Base-by-base conservation (phyloP, 1,140 invertebrate genomes). In the Drosophila nigromelanica region DNA sequence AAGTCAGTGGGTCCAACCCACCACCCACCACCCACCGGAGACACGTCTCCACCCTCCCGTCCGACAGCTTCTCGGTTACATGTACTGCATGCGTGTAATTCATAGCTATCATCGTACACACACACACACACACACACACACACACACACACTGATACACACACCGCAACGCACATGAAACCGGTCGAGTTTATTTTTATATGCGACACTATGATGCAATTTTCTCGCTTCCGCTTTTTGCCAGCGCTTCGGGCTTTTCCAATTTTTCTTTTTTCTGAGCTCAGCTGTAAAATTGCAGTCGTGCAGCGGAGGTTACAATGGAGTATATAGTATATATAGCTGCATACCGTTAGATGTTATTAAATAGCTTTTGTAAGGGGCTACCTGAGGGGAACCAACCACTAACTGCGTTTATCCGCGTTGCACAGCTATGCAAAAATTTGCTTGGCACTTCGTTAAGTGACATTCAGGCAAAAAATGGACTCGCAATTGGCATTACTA, bases 191-290 rank as follows among this genome's bases (percentile, higher is more conserved):
- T 86, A 86, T 80, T 86, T 86, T 86, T 86, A 85, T 80, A 70
- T 86, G 81, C 81, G 70, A 86, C 81, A 86, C 81, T 86, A 86
- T 86, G 81, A 86, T 86, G 81, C 81, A 86, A 86, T 86, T 86
- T 86, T 86, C 81, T 86, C 77, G 77, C 77, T 80, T 85, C 81
- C 78, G 70, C 66, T 78, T 79, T 75, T 67, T 64, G 62, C 72
- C 60, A 61, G 50, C 50, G 42, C 48, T 66, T 68, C 50, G 42
- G 45, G 43, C n/a, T 24, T 69, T 43, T 52, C 12, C 43, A 50
- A 50, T 58, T 52, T 59, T 54, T 47, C 21, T 11, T 40, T 33
- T 45, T 51, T 59, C 59, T 52, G 80, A 80, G 81, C 66, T 81
- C 74, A 81, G 71, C 78, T 80, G 77, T 71, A 74, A 85, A 85